phyloP scores from a whole-genome alignment of 2,888 invertebrate genomes.

The Drosophila conformis region DNA sequence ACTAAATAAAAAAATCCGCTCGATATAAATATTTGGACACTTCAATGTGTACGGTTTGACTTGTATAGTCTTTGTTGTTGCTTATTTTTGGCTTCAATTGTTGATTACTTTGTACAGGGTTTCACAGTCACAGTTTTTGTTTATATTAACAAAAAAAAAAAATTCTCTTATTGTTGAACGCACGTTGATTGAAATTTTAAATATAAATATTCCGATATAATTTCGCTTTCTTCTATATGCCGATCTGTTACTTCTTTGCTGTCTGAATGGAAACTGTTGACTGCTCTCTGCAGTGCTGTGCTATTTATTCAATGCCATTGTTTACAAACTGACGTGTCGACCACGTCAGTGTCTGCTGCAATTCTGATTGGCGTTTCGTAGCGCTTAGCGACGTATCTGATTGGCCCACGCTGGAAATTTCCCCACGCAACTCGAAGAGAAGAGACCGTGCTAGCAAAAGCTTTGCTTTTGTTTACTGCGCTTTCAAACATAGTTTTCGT shows the following conservation, averaged over 20 bases:
- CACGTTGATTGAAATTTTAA: slow-evolving; percentile 30
- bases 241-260: slow-evolving; percentile 71
- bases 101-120: slow-evolving; percentile 38
- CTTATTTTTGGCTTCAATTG: slow-evolving; percentile 62
- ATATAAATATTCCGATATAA: slow-evolving; percentile 31
- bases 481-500: slow-evolving; percentile 36
- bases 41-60: slow-evolving; percentile 38
- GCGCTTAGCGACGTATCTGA: slow-evolving; percentile 52
- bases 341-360: slow-evolving; percentile 64
- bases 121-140: slow-evolving; percentile 61
- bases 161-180: slow-evolving; percentile 29
- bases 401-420: slow-evolving; percentile 67
- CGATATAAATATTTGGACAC: slow-evolving; percentile 46
- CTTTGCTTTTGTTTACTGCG: slow-evolving; percentile 26
- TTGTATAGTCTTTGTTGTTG: slow-evolving; percentile 54
- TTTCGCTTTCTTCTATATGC: slow-evolving; percentile 34
- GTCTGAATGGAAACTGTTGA: slow-evolving; percentile 82
- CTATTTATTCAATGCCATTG: slow-evolving; percentile 80
- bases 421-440: slow-evolving; percentile 24
- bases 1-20: slow-evolving; percentile 35
- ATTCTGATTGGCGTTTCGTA: slow-evolving; percentile 74
- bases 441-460: slow-evolving; percentile 37
- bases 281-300: slow-evolving; percentile 67
- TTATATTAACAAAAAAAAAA: slow-evolving; percentile 37
- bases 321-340: slow-evolving; percentile 59